A percentile compares a stretch with the other conserved stretches of the same genome.
These are phyloP conservation scores for Chiroxiphia lanceolata DNA, from an alignment of 2,797 vertebrate genomes.

Conservation along the genomic window DNA sequence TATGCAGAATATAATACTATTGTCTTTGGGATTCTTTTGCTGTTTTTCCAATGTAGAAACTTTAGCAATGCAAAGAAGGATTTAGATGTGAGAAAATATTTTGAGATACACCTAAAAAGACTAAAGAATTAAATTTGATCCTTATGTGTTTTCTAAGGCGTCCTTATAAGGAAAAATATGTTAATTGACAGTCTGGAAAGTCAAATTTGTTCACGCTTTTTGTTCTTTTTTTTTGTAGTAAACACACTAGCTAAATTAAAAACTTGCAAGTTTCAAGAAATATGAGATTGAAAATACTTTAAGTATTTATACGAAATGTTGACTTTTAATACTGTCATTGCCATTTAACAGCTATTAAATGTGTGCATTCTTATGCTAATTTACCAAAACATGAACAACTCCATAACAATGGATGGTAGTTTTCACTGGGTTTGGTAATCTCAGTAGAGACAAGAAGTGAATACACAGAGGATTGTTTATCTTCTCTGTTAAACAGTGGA, in stretches of 20 bases:
- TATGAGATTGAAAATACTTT: neutral
- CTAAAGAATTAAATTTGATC: neutral
- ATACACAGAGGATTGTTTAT: neutral
- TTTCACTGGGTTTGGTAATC: neutral
- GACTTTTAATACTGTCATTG: neutral
- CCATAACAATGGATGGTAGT: neutral
- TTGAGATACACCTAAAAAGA: neutral
- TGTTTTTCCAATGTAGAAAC: neutral
- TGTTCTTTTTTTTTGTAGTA: neutral
- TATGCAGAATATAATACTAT: neutral
- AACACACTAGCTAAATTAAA: neutral
- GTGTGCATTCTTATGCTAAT: neutral
- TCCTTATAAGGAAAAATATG: neutral
- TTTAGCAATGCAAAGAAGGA: neutral
- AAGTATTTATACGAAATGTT: neutral
- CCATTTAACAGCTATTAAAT: neutral
- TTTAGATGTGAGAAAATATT: neutral
- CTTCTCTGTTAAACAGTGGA: neutral
- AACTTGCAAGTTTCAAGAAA: neutral
- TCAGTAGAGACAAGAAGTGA: neutral
- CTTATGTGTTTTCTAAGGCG: neutral
- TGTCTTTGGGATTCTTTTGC: neutral
- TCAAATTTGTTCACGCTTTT: neutral
- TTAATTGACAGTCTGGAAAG: neutral
- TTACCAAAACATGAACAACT: neutral